Evolutionary conservation across 2,888 invertebrate species (phyloP).

Genomic region (Herminia tarsipennalis): DNA sequence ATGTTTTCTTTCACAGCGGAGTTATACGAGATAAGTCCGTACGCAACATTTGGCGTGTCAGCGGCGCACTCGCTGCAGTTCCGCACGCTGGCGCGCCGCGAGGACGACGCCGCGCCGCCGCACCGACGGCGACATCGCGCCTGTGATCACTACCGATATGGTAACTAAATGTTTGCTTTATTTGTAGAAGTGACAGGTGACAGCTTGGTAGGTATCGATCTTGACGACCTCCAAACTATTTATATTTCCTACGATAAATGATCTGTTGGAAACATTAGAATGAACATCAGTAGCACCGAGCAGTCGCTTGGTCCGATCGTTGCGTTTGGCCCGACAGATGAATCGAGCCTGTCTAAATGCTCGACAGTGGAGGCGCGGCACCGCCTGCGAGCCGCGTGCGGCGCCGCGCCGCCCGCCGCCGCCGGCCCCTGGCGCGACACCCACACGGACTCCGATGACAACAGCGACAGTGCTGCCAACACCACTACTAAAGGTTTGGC

Average conservation of each 20-base stretch:
- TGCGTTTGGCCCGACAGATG: slow-evolving; percentile 73
- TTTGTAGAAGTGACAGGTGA: too few relatives aligned
- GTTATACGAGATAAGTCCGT: slow-evolving; percentile 92
- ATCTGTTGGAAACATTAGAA: too few relatives aligned
- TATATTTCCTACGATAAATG: too few relatives aligned
- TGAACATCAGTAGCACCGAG: slow-evolving; percentile 7
- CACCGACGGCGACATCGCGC: slow-evolving; percentile 74
- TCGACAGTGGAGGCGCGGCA: slow-evolving; percentile 88
- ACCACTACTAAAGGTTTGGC: slow-evolving; percentile 81
- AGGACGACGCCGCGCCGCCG: slow-evolving; percentile 80
- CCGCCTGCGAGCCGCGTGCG: slow-evolving; percentile 73
- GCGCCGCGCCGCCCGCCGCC: slow-evolving; percentile 44
- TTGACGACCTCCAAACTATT: too few relatives aligned
- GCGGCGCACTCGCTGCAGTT: slow-evolving; percentile 91
- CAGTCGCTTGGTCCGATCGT: slow-evolving; percentile 22
- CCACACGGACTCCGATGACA: slow-evolving; percentile 80
- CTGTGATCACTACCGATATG: slow-evolving; percentile 82
- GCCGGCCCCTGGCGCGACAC: slow-evolving; percentile 65
- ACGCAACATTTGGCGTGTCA: slow-evolving; percentile 89
- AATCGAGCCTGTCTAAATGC: slow-evolving; percentile 87
- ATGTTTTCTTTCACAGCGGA: slow-evolving; percentile 70
- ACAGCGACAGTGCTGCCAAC: slow-evolving; percentile 81
- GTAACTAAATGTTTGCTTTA: slow-evolving; percentile 39
- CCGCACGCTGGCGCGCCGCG: slow-evolving; percentile 91
- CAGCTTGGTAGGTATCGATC: too few relatives aligned